Evolutionary conservation across 2,113 vertebrate genomes (phyloP), one percentile per base, ranked within the genome.

Genomic region (Pontoporia blainvillei): DNA sequence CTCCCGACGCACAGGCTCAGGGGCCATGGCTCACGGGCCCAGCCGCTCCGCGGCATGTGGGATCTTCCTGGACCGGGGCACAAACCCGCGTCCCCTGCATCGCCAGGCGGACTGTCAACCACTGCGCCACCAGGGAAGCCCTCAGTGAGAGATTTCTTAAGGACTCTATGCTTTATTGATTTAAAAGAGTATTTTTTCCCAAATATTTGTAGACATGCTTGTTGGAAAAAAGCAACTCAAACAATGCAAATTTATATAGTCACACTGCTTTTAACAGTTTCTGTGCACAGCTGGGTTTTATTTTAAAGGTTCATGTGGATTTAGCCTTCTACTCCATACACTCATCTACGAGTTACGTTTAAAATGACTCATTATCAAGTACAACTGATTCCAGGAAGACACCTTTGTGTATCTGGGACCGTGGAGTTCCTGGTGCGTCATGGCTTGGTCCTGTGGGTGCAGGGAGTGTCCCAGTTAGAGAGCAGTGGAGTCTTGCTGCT

Each of bases 231-330:
- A 90, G 4, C 4, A 87, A 46, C 21, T 83, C 25, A 91, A 78
- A 86, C 39, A 69, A 41, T 75, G 41, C 17, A 90, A 78, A 66
- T 88, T 90, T 86, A 57, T 89, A 61, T 64, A n/a, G n/a, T n/a
- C n/a, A n/a, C n/a, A n/a, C 5, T 59, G 44, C 46, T 57, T 78
- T 57, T 95, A 96, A 54, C 1, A 73, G 59, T 82, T 86, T 83
- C 49, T 92, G 2, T 57, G 18, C 20, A 81, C 62, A 81, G 91
- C 41, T 95, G 52, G 91, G n/a, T 92, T 96, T 84, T 91, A 95
- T 96, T 94, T 95, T 89, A 93, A 93, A 96, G 72, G 46, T 61
- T 76, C 27, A 25, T 93, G 49, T 89, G 78, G 88, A 82, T 94
- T 93, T 93, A 59, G 10, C 52, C 41, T 87, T 90, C 36, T 14